phyloP scores from a whole-genome alignment of 2,888 invertebrate genomes.

The Tineola bisselliella region DNA sequence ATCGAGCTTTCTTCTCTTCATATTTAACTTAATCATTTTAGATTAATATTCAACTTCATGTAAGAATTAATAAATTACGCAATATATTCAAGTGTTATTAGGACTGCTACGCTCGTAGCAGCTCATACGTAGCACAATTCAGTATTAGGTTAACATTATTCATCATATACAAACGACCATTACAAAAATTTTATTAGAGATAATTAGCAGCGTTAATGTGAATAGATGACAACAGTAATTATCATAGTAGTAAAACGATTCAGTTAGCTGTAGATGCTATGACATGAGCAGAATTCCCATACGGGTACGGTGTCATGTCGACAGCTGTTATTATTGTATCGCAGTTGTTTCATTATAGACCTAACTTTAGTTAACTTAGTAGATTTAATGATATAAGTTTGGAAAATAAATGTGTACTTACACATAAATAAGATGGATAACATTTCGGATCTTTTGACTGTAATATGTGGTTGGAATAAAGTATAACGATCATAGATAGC shows the following conservation, averaged over 20 bases:
- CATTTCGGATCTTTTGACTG: background rate
- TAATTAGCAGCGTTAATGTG: background rate
- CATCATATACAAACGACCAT: too few species aligned
- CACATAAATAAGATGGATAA: too few species aligned
- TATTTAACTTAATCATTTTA: too few species aligned
- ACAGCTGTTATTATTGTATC: background rate
- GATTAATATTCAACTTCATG: too few species aligned
- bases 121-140: too few species aligned
- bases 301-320: slow-evolving; percentile 1
- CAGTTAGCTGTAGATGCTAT: background rate
- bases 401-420: background rate
- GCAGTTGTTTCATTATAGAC: background rate
- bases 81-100: too few species aligned
- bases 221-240: background rate
- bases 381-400: background rate
- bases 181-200: background rate
- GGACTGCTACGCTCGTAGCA: too few species aligned
- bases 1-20: background rate
- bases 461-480: background rate
- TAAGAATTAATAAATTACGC: too few species aligned
- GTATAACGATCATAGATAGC: background rate
- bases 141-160: too few species aligned
- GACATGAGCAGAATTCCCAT: background rate
- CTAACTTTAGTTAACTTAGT: background rate
- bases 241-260: background rate